Conservation (phyloP, 2,888 invertebrate species). For the Heliconius charithonia region DNA sequence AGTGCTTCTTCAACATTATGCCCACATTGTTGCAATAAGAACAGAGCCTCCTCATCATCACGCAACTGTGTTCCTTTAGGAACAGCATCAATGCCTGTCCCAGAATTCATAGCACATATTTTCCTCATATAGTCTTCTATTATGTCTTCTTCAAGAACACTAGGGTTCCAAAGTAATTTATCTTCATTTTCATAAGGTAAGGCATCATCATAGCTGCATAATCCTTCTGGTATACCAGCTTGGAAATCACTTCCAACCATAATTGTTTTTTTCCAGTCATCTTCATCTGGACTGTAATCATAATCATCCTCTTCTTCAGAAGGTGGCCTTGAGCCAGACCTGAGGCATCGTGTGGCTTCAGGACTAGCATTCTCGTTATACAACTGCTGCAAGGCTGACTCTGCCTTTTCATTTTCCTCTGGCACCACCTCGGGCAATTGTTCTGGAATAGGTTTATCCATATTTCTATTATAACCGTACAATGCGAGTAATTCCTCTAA, state of each 20-base stretch:
- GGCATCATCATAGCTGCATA: conserved; percentile 96
- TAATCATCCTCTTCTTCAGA: conserved; percentile 93
- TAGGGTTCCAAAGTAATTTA: conserved; percentile 96
- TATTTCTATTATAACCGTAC: conserved; percentile 88
- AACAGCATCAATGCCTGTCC: conserved; percentile 80
- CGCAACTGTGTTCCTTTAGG: conserved; percentile 90
- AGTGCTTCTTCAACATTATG: conserved; percentile 97
- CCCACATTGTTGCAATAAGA: conserved; percentile 95
- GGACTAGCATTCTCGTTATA: conserved; percentile 72
- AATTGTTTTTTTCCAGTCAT: conserved; percentile 96
- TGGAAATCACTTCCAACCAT: conserved; percentile 98
- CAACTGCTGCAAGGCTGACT: conserved; percentile 78
- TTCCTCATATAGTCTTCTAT: conserved; percentile 92
- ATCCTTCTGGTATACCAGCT: conserved; percentile 95
- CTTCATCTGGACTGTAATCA: conserved; percentile 92
- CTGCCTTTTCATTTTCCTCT: conserved; percentile 73
- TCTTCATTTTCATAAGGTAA: conserved; percentile 97
- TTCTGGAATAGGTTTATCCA: conserved; percentile 71
- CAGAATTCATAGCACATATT: conserved; percentile 79
- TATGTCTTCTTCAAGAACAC: conserved; percentile 86
- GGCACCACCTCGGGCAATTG: conserved; percentile 67
- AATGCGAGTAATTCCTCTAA: conserved; percentile 95
- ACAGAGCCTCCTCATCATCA: conserved; percentile 95
- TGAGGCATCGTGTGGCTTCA: conserved; percentile 76
- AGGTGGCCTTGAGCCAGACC: conserved; percentile 88